Evolutionary conservation across 2,113 vertebrate species (phyloP), one percentile per base, ranked within the genome.

Genomic region (Mugil cephalus): DNA sequence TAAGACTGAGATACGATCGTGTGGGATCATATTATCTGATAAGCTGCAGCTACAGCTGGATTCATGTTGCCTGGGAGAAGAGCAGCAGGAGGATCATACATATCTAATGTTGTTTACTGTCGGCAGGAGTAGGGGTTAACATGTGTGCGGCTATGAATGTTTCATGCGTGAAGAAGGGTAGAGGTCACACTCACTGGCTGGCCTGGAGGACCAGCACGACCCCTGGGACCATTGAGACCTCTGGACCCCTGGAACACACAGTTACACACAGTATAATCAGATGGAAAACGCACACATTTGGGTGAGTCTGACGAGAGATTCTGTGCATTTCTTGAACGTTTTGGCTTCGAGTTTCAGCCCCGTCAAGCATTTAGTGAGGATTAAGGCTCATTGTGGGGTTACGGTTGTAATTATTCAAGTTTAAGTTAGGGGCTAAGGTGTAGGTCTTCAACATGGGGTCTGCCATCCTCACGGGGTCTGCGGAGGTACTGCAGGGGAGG

Each of bases 191-290:
- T 89, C 69, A 97, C 96, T 75, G 79, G 74, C 42, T 92, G 93
- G 64, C 96, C 96, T 0, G 88, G 75, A 36, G 93, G 88, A 0
- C 96, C 96, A 0, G 94, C 77, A 51, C 91, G 85, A 61, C 96
- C 96, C 50, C 96, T 89, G 3, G 94, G 88, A 12, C 96, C 96
- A 1, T 90, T 89, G 52, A 95, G 68, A 43, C 96, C 96, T 82
- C 96, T 93, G 21, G 89, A 7, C 96, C 96, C 93, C 58, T 93
- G 69, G 14, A 83, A 77, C 1, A 79, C 30, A 86, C 15, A 74
- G 21, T 78, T 21, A 53, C 19, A 56, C 24, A 30, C 24, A 30
- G 24, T 5, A 30, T 30, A n/a, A n/a, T n/a, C n/a, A n/a, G n/a
- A n/a, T n/a, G n/a, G n/a, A n/a, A n/a, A n/a, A n/a, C n/a, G n/a